Evolutionary conservation across 92 coral and sea anemone species (phyloP), one percentile per base, ranked within the genome.

Genomic region (Nematostella vectensis): DNA sequence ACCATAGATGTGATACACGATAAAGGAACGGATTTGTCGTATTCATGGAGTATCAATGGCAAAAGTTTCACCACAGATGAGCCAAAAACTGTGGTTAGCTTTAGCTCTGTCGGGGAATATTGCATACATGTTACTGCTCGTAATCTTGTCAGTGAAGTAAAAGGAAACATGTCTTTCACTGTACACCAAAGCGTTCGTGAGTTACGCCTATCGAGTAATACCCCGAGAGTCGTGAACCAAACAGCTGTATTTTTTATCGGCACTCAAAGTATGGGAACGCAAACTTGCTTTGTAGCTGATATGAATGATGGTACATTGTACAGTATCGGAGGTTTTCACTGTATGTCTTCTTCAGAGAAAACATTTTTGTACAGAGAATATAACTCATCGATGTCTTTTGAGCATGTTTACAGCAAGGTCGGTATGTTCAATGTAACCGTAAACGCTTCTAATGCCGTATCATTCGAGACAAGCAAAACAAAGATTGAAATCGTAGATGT

Each of bases 401-500:
- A 24, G 20, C 67, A 67, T 67, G 39, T 29, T 26, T 67, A 67
- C 48, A 58, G 18, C 24, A 24, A 44, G n/a, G 57, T 67, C 3
- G 66, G 66, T 29, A 31, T 43, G 55, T 67, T 56, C 57, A 1
- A 1, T 8, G 74, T 67, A 18, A 42, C 58, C 40, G 16, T 67
- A n/a, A 67, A 67, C 74, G 66, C 66, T 47, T 67, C 74, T 29
- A 67, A 67, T 12, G 27, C 19, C 4, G 74, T 67, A n/a, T 67
- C 74, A 19, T 67, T 67, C 20, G 49, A 52, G 11, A 19, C 15
- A 1, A 16, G 40, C 9, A 1, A 15, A n/a, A 8, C 47, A 20
- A 23, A 16, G 20, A 60, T 67, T 11, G 74, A 57, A 10, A 26
- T 57, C 1, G 55, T 47, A 17, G 24, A 27, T 40, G 74, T 65